Evolutionary conservation across 1,140 invertebrate species (phyloP), one percentile per base, ranked within the genome.

Genomic region (Steinernema feltiae): DNA sequence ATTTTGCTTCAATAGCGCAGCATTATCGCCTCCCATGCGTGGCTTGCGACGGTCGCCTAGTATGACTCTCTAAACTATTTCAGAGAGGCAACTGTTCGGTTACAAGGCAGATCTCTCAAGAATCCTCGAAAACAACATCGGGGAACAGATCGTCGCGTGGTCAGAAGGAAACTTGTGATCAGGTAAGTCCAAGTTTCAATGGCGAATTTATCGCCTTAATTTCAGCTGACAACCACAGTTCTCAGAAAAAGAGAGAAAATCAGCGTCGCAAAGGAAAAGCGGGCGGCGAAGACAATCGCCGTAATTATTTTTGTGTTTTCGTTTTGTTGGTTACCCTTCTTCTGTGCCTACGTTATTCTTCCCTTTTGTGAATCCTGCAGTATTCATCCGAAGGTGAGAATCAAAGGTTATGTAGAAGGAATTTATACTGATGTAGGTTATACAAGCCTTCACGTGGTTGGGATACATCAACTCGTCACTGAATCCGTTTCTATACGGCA

Each of bases 251-350:
- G 84, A 1, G 85, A 86, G 73, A 85, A 86, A 69, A 85, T 85
- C 69, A 83, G 81, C 77, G 84, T 85, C 3, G 85, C 84, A 29
- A 90, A 90, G 76, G 90, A 91, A 77, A 90, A 90, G 78, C 90
- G 91, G 84, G 90, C 90, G 3, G 90, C 90, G 0, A 86, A 89
- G 53, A 91, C 91, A 80, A 87, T 91, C 18, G 90, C 90, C 0
- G 90, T 91, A 12, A 91, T 91, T 74, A 90, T 91, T 85, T 90
- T 90, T 3, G 90, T 90, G 0, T 91, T 91, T 83, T 88, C 90
- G 1, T 81, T 90, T 1, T 91, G 90, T 81, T 91, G 91, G 88
- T 83, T 91, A 17, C 90, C 90, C 3, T 91, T 91, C 82, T 91
- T 91, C 79, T 89, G 90, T 70, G 86, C 90, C 1, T 91, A 91